Evolutionary conservation across 2,797 vertebrate species (phyloP), one percentile per base, ranked within the genome.

Genomic region (Hippocampus kuda): DNA sequence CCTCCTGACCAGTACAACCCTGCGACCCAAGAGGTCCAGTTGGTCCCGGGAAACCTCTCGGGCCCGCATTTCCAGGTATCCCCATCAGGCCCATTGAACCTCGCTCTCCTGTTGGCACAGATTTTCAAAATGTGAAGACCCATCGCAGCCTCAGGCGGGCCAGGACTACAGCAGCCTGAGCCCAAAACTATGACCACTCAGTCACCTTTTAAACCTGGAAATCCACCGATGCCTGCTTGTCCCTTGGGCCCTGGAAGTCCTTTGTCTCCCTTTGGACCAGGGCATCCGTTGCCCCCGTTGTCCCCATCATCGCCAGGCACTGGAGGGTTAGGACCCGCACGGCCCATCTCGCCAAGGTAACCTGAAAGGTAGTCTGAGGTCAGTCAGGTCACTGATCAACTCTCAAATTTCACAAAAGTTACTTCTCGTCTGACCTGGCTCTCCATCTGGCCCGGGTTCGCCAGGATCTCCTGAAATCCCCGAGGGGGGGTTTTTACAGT

Each of bases 201-300:
- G 75, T 82, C 46, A 91, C 91, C 91, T 89, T 87, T 91, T 1
- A 0, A 0, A 59, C 91, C 91, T 48, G 59, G 61, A 16, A 2
- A 18, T 54, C 90, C 90, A 4, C 30, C 5, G 42, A 6, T 46
- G 22, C 91, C 91, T n/a, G 65, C 66, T 2, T 12, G n/a, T 51
- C 91, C 91, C 0, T 0, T 4, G 6, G 70, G n/a, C 15, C 91
- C 91, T 2, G 0, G 5, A 22, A 1, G 1, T 61, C 91, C 91
- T 38, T 1, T 70, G 5, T 11, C 15, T 42, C 91, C 91, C 54
- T 72, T 51, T 16, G 13, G 42, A 7, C 91, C 91, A 0, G 1
- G 49, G n/a, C 8, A 68, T 0, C 90, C 90, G 1, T 46, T 44
- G 16, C 59, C 9, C 13, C 91, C 91, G 0, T 87, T 72, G 27